phyloP scores from a whole-genome alignment of 2,797 vertebrate genomes.

The Dromococcyx pavoninus region DNA sequence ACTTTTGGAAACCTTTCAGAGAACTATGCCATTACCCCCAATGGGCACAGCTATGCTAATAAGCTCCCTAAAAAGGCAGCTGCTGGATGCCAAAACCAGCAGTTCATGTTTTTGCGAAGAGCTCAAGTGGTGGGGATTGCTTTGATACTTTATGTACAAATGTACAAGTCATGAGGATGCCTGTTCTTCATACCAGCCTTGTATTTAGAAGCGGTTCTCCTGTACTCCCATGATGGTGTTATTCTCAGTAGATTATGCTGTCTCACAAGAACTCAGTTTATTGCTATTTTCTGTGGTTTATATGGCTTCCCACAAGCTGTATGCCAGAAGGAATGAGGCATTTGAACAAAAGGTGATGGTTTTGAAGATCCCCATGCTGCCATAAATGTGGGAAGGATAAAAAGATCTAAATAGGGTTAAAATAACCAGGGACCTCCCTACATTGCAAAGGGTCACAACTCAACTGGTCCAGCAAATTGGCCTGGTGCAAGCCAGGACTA shows the following conservation, averaged over 20 bases:
- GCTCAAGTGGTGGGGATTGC: constrained; percentile 17
- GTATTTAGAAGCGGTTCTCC: background rate
- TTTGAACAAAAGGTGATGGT: background rate
- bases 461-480: background rate
- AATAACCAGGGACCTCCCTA: background rate
- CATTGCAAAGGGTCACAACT: background rate
- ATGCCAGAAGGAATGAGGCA: background rate
- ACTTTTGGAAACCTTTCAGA: background rate
- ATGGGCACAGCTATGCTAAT: background rate
- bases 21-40: background rate
- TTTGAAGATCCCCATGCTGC: background rate
- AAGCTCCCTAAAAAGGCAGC: constrained; percentile 37
- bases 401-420: background rate
- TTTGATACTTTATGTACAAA: constrained; percentile 30
- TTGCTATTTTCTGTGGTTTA: background rate
- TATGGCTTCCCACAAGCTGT: background rate
- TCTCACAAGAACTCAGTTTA: background rate
- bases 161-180: background rate
- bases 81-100: constrained; percentile 4
- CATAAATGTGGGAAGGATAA: background rate
- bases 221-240: background rate
- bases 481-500: background rate
- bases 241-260: background rate
- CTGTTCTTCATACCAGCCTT: background rate
- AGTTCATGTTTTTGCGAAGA: background rate